Evolutionary conservation across 2,888 invertebrate genomes (phyloP).

Genomic region (Drosophila macrospina): DNA sequence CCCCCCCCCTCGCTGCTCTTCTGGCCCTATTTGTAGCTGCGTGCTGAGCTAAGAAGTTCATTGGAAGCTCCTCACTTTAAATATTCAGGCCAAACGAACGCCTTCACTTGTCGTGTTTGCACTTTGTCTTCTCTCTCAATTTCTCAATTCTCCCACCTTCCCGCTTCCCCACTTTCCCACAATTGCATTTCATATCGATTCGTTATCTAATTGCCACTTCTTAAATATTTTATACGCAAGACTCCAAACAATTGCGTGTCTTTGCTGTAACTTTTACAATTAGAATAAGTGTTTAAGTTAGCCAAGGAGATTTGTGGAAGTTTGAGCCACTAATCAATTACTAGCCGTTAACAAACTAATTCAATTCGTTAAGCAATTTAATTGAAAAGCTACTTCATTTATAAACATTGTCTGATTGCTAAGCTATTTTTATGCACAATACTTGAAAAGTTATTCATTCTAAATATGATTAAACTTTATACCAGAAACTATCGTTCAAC

Average conservation of each 20-base stretch:
- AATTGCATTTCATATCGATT: constrained; percentile 57
- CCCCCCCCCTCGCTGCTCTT: background rate
- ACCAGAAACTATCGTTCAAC: too few relatives aligned
- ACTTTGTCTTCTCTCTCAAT: constrained; percentile 10
- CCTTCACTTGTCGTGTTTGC: constrained; percentile 38
- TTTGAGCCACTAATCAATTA: too few relatives aligned
- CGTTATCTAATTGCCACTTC: constrained; percentile 38
- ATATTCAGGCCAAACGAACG: constrained; percentile 27
- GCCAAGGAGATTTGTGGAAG: background rate
- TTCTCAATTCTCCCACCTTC: background rate
- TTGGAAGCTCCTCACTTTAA: too few relatives aligned
- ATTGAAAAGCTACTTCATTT: background rate
- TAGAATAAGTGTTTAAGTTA: constrained; percentile 7
- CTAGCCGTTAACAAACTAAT: constrained; percentile 2
- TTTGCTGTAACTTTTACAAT: constrained; percentile 4
- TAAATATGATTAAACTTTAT: too few relatives aligned
- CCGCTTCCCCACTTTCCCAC: background rate
- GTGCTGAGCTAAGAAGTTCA: constrained; percentile 1
- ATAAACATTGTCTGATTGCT: too few relatives aligned
- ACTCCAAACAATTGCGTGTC: constrained; percentile 21
- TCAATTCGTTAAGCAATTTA: constrained; percentile 1
- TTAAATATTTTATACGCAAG: constrained; percentile 42
- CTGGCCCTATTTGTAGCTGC: constrained; percentile 46
- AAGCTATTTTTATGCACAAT: too few relatives aligned
- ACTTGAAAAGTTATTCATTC: too few relatives aligned